Evolutionary conservation across 2,888 invertebrate species (phyloP), one percentile per base, ranked within the genome.

Genomic region (Anaspis maculata): DNA sequence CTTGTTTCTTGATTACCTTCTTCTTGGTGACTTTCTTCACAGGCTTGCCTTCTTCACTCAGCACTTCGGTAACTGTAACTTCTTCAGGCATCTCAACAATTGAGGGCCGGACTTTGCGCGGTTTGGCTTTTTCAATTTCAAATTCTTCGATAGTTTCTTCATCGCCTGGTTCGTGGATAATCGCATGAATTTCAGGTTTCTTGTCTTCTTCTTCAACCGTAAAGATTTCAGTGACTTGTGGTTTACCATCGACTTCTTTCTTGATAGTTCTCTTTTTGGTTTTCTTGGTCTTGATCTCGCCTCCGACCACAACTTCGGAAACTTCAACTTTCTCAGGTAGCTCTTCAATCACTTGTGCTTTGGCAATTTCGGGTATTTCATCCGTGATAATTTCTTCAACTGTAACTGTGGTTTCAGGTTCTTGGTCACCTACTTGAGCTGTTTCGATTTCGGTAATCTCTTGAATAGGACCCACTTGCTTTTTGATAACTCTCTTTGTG

Each of bases 191-290:
- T 44, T 61, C 43, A 15, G 59, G 54, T 44, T 50, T 42, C 51
- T 68, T 54, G 47, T 61, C 52, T 51, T 67, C 45, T 32, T 61
- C 44, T 49, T 68, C 59, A 10, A 67, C 54, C 3, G 70, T 71
- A 2, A 65, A 58, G n/a, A 67, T 67, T 49, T 67, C 68, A 1
- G 72, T 69, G 5, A 67, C 56, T 45, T 70, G 69, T 40, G 65
- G 54, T 29, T 69, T 68, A 0, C 54, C 52, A n/a, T 27, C 71
- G 29, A 61, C 64, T 36, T 22, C 53, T 51, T 50, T 54, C 41
- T 48, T 53, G 25, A 34, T 45, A 24, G 34, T 34, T 29, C 33
- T 30, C 32, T 42, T 53, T 42, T 46, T 50, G 13, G 44, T 51
- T 29, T 41, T 39, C 30, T 45, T 59, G 48, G 30, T 47, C 16